Base-by-base conservation (phyloP, 2,797 vertebrate genomes). In the Tokudaia tokunoshimensis region DNA sequence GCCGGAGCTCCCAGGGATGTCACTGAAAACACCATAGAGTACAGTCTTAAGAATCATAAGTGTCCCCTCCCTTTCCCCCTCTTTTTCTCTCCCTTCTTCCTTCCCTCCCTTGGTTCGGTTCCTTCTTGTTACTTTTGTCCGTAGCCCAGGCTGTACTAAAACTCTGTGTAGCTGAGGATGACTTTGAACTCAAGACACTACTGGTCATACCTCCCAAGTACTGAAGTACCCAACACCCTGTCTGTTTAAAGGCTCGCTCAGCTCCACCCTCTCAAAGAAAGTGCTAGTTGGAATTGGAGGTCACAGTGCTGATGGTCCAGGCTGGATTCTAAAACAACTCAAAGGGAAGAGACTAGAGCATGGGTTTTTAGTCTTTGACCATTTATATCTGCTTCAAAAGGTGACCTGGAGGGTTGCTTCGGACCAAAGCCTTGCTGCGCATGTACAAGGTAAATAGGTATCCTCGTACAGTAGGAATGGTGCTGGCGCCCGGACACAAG, bases 381-480 rank as follows among this genome's bases (percentile, higher is more conserved):
- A 15, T 70, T 63, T 4, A 20, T 4, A 22, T 74, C 76, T 3
- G 0, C 52, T 34, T 59, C 34, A 8, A 78, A 86, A 80, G 50
- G 59, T 11, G 52, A 41, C 34, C n/a, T 17, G n/a, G 55, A n/a
- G 47, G 57, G 15, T 7, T 55, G 84, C 7, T 70, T 37, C 14
- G 34, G 24, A 59, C n/a, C 31, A 63, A 17, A 26, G 26, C 37
- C 89, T 57, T 37, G 80, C 22, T 0, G 1, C 1, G 4, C 9
- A 3, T 1, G 81, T 55, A 24, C 11, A 4, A 11, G 1, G 6
- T 41, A 67, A 20, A n/a, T 47, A 52, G 0, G 3, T 26, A 4
- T 1, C 19, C 37, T 20, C 10, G 41, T 17, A 3, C 0, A 0
- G 41, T 24, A 26, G 82, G 79, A 1, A 14, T 31, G 37, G 12